These are phyloP conservation scores for Eilema caniola DNA, from an alignment of 2,888 invertebrate species.

Conservation along the genomic window DNA sequence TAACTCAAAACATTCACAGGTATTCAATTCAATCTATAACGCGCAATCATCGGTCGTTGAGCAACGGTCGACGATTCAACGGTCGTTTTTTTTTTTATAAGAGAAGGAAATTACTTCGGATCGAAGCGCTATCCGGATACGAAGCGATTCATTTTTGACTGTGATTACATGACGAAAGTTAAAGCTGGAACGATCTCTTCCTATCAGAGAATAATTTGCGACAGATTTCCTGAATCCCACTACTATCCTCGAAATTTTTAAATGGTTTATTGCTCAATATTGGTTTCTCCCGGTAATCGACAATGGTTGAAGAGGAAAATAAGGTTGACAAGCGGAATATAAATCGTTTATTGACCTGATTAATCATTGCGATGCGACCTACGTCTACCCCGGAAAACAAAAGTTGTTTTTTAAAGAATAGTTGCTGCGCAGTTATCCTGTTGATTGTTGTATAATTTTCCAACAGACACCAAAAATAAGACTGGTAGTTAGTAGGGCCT, in stretches of 20 bases:
- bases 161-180: conserved; percentile 35
- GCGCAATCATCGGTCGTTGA: conserved; percentile 46
- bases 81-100: conserved; percentile 69
- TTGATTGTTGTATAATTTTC: background rate
- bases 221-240: background rate
- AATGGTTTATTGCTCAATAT: background rate
- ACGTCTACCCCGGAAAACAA: background rate
- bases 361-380: background rate
- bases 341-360: conserved; percentile 5
- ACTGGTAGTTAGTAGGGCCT: background rate
- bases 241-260: background rate
- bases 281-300: conserved; percentile 9
- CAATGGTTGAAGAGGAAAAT: conserved; percentile 5
- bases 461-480: background rate
- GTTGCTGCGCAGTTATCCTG: background rate
- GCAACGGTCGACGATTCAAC: conserved; percentile 62
- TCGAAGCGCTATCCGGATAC: conserved; percentile 62
- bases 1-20: conserved; percentile 1
- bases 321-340: conserved; percentile 3
- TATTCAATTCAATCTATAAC: conserved; percentile 17
- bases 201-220: background rate
- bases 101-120: conserved; percentile 72
- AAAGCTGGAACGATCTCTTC: background rate
- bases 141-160: conserved; percentile 50
- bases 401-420: background rate